Evolutionary conservation across 2,113 vertebrate genomes (phyloP), one percentile per base, ranked within the genome.

Genomic region (Cynoglossus semilaevis): DNA sequence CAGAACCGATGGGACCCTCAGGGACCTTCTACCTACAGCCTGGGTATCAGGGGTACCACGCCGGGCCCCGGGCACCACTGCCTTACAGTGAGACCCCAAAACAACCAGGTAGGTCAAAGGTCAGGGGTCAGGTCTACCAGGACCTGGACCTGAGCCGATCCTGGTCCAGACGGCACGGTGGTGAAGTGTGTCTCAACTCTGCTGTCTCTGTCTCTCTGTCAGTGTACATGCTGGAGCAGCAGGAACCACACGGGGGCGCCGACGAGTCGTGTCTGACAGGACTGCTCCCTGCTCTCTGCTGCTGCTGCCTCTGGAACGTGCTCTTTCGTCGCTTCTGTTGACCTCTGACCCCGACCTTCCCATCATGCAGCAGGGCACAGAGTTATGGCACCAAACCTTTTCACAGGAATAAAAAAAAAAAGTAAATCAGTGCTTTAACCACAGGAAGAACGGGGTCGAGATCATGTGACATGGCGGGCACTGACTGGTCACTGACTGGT

Each of bases 241-340:
- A 18, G 15, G 3, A 17, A 13, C 44, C 22, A 0, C 15, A 6
- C 0, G n/a, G 53, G 0, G 38, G 65, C 0, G 13, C 34, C 3
- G 60, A 29, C 7, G 22, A 62, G 0, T 68, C 75, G 0, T 72
- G 63, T 12, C 42, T 81, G 36, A 46, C 49, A 0, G 61, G 58
- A 0, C 79, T 79, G 11, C 67, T 58, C 0, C 54, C 79, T 2
- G 51, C 62, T 14, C 35, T 84, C 54, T 84, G 79, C 72, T 81
- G 79, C 65, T 81, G 82, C 55, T 84, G 64, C 64, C 67, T 84
- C 36, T 77, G 54, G 63, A 67, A 84, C 42, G 54, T 76, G 60
- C 35, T 81, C 45, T 51, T 18, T 19, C 4, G 5, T 1, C 9
- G 47, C 19, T 1, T 34, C 29, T 53, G 14, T 22, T 69, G 54